Evolutionary conservation across 2,888 invertebrate species (phyloP).

Genomic region (Scaptomyza flava): DNA sequence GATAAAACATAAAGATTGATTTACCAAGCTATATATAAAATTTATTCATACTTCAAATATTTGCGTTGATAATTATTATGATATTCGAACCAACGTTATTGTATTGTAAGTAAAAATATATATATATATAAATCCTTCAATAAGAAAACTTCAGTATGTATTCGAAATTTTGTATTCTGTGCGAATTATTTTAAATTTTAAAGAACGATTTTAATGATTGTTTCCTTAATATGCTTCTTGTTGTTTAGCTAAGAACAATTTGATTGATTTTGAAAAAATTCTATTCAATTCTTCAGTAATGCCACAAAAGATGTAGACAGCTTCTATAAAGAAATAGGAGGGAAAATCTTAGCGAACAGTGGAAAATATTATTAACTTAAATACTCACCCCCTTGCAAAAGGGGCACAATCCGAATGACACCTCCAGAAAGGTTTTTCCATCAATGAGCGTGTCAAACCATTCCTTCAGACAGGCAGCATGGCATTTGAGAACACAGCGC

Average conservation of each 20-base stretch:
- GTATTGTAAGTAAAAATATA: conserved; percentile 16
- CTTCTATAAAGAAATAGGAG: conserved; percentile 71
- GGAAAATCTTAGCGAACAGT: neutral
- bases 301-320: conserved; percentile 83
- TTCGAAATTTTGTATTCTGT: neutral
- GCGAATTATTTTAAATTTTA: neutral
- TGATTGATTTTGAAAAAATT: neutral
- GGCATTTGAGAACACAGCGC: conserved; percentile 81
- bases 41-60: conserved; percentile 45
- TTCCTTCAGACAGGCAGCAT: conserved; percentile 81
- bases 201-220: too few relatives aligned
- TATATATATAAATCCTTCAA: conserved; percentile 2
- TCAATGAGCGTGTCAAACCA: conserved; percentile 83
- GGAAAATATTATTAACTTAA: neutral
- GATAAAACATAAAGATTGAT: conserved; percentile 51
- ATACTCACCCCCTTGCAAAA: conserved; percentile 82
- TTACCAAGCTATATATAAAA: conserved; percentile 58
- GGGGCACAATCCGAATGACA: conserved; percentile 82
- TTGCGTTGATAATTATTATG: conserved; percentile 10
- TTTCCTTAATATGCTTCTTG: neutral
- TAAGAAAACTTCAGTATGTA: neutral
- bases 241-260: neutral
- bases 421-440: conserved; percentile 81
- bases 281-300: conserved; percentile 66
- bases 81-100: conserved; percentile 6